Evolutionary conservation across 2,888 invertebrate species (phyloP).

Genomic region (Chrysina gloriosa): DNA sequence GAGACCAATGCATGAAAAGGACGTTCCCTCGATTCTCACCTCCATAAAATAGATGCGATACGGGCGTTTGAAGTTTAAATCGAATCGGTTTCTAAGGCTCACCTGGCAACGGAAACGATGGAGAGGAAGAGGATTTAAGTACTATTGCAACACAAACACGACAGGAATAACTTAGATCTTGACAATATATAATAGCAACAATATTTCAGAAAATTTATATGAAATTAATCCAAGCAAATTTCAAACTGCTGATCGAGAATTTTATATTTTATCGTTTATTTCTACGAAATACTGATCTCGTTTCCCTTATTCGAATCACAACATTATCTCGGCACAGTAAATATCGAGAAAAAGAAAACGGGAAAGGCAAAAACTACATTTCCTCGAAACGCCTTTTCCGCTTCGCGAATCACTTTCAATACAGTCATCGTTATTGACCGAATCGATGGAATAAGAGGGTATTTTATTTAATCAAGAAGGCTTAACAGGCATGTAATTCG

Average conservation of each 20-base stretch:
- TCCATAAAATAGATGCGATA: not conserved
- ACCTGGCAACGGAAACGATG: no score
- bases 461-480: slow-evolving; percentile 15
- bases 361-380: not conserved
- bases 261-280: no score
- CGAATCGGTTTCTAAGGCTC: not conserved
- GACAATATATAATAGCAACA: no score
- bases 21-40: not conserved
- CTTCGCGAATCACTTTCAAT: not conserved
- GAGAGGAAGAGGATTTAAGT: not conserved
- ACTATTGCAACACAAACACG: no score
- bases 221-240: no score
- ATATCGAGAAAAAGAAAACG: no score
- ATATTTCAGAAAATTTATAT: no score
- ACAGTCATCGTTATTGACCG: not conserved
- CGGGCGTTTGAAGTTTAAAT: not conserved
- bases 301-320: no score
- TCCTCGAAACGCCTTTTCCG: not conserved
- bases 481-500: not conserved
- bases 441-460: not conserved
- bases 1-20: not conserved
- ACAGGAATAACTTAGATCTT: no score
- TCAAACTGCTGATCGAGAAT: no score
- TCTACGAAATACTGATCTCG: no score
- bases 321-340: no score